Base-by-base conservation (phyloP, 1,140 invertebrate species). In the Philopotamus ludificatus region DNA sequence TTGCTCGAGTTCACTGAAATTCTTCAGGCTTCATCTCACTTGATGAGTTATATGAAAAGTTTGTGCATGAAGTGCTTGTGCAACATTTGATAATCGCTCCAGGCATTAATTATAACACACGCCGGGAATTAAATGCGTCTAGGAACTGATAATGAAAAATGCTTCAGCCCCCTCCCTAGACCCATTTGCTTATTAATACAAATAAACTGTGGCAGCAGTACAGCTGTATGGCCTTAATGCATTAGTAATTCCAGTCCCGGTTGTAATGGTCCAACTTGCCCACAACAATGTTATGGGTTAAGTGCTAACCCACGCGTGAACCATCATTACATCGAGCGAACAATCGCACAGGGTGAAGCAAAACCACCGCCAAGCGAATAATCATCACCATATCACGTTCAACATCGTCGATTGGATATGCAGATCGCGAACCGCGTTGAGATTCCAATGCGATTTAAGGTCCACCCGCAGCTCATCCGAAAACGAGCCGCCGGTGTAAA, bases 241-340 rank as follows among this genome's bases (percentile, higher is more conserved):
- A 54, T 12, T 22, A 15, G 44, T 20, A 47, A 47, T 47, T 47
- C 44, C 44, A 15, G 15, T 2, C 51, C 25, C 34, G n/a, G 4
- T 21, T 10, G 44, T 60, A 60, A 60, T 60, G 57, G 57, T n/a
- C 22, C 20, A 60, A 60, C 57, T 60, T 60, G 28, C 23, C 41
- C 57, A 22, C 57, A 60, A 60, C 57, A 60, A n/a, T 22, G 57
- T 60, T 60, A 49, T 57, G 54, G 54, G 28, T 42, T 39, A 42
- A 57, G 21, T 15, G 34, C 34, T n/a, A 28, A 10, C 54, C 22
- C 54, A 57, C 39, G 54, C 54, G 42, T 57, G 54, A 57, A 57
- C 54, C 34, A 28, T 57, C 54, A 42, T 57, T 57, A 57, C 20
- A 16, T 39, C 26, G n/a, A 39, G 54, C 22, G 42, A 34, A 57